These are phyloP conservation scores for Hydraecia micacea DNA, from an alignment of 2,888 invertebrate genomes.

Conservation along the genomic window DNA sequence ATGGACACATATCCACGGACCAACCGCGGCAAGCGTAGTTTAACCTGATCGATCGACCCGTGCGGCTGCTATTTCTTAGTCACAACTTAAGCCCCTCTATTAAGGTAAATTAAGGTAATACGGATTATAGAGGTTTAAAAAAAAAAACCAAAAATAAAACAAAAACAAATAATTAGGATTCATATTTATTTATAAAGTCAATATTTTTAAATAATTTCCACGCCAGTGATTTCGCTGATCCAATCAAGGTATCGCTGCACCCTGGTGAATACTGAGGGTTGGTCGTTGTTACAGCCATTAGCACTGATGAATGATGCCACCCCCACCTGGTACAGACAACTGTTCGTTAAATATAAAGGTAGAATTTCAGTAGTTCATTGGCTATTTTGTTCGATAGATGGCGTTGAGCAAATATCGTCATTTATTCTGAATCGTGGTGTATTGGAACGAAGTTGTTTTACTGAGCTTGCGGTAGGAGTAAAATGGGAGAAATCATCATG, in stretches of 20 bases:
- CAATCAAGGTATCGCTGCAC: constrained; percentile 81
- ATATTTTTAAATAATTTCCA: constrained; percentile 52
- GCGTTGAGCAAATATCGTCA: too few species aligned
- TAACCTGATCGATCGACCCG: too few species aligned
- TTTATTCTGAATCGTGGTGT: too few species aligned
- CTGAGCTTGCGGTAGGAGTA: too few species aligned
- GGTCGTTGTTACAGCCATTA: constrained; percentile 80
- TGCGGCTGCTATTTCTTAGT: too few species aligned
- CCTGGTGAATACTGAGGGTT: constrained; percentile 85
- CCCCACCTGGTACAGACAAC: constrained; percentile 76
- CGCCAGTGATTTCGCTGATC: constrained; percentile 83
- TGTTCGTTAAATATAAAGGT: neutral
- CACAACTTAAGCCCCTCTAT: too few species aligned
- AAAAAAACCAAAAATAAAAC: neutral
- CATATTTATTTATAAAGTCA: constrained; percentile 9
- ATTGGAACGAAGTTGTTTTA: too few species aligned
- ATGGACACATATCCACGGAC: too few species aligned
- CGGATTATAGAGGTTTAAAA: too few species aligned
- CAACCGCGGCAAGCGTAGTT: too few species aligned
- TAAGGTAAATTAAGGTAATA: too few species aligned
- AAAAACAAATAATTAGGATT: neutral
- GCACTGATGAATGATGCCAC: constrained; percentile 82
- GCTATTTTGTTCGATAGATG: neutral
- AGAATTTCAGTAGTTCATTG: neutral
- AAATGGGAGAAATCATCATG: too few species aligned